phyloP scores from a whole-genome alignment of 2,113 vertebrate genomes.

The Oryzias javanicus region DNA sequence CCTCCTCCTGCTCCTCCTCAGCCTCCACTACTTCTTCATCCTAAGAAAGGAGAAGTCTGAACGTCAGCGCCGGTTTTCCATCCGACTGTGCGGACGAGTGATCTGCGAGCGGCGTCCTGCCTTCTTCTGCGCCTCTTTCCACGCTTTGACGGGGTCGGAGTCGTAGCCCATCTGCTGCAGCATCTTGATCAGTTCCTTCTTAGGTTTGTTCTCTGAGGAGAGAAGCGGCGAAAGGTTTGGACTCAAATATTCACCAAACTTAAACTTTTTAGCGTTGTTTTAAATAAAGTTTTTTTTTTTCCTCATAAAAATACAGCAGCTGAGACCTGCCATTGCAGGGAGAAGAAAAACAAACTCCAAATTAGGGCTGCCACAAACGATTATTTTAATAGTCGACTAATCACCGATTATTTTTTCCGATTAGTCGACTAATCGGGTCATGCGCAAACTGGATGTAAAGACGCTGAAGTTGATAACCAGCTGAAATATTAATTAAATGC shows the following conservation, averaged over 20 bases:
- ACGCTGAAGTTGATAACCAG: too few relatives aligned
- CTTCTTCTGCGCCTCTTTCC: slow-evolving; percentile 93
- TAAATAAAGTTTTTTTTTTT: too few relatives aligned
- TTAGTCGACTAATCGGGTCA: too few relatives aligned
- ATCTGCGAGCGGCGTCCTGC: slow-evolving; percentile 55
- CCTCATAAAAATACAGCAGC: too few relatives aligned
- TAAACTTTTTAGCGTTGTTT: too few relatives aligned
- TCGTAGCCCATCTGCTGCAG: slow-evolving; percentile 91
- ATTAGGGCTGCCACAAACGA: too few relatives aligned
- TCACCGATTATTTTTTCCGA: too few relatives aligned
- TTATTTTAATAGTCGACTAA: too few relatives aligned
- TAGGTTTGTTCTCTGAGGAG: slow-evolving; percentile 93
- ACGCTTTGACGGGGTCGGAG: slow-evolving; percentile 92
- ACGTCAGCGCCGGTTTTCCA: background rate
- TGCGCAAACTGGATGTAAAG: too few relatives aligned
- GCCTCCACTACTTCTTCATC: slow-evolving; percentile 35
- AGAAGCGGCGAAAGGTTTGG: background rate
- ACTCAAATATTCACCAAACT: background rate
- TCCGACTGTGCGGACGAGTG: background rate
- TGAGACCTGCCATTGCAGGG: too few relatives aligned
- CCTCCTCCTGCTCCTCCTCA: slow-evolving; percentile 50
- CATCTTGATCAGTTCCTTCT: slow-evolving; percentile 92
- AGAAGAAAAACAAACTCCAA: too few relatives aligned
- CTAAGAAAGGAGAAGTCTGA: slow-evolving; percentile 7
- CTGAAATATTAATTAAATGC: too few relatives aligned